Evolutionary conservation across 2,113 vertebrate species (phyloP).

Genomic region (Ammospiza caudacuta): DNA sequence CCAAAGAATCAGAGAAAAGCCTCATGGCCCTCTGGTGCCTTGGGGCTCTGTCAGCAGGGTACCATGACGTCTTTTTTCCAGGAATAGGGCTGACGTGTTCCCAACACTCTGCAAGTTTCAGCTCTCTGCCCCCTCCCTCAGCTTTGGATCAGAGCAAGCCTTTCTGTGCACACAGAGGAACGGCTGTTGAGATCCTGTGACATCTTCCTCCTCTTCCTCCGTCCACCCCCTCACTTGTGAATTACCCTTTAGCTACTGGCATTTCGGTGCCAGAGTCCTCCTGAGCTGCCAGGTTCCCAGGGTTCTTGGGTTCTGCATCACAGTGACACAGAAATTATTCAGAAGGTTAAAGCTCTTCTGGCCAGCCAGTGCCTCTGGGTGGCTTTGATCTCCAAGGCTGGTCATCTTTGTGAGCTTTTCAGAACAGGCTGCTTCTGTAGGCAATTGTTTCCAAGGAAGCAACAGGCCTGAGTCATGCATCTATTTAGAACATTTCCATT

Average conservation of each 20-base stretch:
- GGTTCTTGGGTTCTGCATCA: not conserved
- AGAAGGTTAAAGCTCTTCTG: not conserved
- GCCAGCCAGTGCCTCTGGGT: not conserved
- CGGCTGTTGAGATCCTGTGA: slow-evolving; percentile 39
- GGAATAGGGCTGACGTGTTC: slow-evolving; percentile 41
- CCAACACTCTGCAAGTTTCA: not conserved
- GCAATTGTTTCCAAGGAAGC: slow-evolving; percentile 68
- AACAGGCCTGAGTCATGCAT: slow-evolving; percentile 56
- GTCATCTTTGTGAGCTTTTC: not conserved
- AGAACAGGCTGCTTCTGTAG: slow-evolving; percentile 43
- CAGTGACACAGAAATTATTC: not conserved
- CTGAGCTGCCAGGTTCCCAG: not conserved
- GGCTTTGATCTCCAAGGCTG: slow-evolving; percentile 10
- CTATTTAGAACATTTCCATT: slow-evolving; percentile 68
- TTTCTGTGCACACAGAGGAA: slow-evolving; percentile 22
- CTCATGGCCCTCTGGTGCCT: not conserved
- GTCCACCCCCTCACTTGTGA: slow-evolving; percentile 28
- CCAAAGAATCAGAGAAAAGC: not conserved
- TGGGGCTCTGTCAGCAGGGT: not conserved
- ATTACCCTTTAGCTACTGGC: slow-evolving; percentile 28
- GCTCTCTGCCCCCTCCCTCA: not conserved
- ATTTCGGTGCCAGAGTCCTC: not conserved
- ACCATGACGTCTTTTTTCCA: not conserved
- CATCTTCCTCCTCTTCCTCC: slow-evolving; percentile 58
- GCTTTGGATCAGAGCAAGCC: slow-evolving; percentile 9